Conservation (phyloP, 2,797 vertebrate species). For the Sebastes reedi region DNA sequence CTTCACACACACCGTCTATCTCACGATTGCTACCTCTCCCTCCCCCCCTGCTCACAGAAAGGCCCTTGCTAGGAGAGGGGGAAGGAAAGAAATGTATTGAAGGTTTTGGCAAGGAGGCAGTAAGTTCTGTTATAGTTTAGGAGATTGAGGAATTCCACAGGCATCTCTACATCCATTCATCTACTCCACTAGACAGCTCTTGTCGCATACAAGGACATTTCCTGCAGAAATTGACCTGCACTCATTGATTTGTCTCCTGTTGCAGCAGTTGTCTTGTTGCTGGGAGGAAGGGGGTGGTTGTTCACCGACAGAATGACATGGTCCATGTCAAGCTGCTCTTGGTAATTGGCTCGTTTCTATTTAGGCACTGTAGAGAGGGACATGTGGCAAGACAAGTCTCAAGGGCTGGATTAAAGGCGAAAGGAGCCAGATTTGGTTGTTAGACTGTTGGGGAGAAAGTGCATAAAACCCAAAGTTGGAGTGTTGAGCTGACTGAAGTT, state of each 20-base stretch:
- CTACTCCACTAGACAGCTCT: constrained; percentile 20
- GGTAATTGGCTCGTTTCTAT: constrained; percentile 64
- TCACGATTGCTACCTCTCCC: constrained; percentile 16
- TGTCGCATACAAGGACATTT: constrained; percentile 15
- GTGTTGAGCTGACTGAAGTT: constrained; percentile 3
- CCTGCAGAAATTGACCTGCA: constrained; percentile 42
- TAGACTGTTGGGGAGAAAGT: not conserved
- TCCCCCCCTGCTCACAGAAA: not conserved
- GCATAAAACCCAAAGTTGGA: constrained; percentile 4
- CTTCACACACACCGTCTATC: constrained; percentile 33
- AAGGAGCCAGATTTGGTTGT: constrained; percentile 26
- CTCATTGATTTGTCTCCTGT: constrained; percentile 59
- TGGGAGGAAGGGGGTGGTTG: constrained; percentile 40
- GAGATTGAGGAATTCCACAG: constrained; percentile 39
- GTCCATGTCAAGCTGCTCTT: constrained; percentile 50
- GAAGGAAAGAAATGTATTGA: constrained; percentile 3
- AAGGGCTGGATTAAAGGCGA: constrained; percentile 32
- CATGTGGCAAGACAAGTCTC: constrained; percentile 37
- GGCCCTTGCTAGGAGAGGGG: not conserved
- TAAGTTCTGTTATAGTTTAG: constrained; percentile 31
- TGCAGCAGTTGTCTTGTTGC: constrained; percentile 43
- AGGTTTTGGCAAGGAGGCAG: constrained; percentile 19
- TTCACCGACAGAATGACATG: constrained; percentile 52
- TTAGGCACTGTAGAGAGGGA: constrained; percentile 29
- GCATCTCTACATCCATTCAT: constrained; percentile 15